Evolutionary conservation across 2,888 invertebrate species (phyloP), one percentile per base, ranked within the genome.

Genomic region (Yponomeuta malinellus): DNA sequence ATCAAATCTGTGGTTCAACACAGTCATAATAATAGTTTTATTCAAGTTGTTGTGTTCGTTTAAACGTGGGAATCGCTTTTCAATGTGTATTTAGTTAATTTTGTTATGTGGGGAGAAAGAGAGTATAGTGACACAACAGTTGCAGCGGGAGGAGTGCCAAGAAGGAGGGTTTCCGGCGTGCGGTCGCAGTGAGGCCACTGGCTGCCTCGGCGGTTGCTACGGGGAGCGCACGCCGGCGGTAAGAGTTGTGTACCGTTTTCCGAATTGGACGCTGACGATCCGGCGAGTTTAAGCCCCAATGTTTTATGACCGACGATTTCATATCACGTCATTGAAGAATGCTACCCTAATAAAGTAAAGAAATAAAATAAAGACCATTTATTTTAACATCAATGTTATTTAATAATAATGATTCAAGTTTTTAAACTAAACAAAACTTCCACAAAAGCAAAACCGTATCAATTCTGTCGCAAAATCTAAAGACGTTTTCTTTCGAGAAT

Each of bases 171-270:
- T 90, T 78, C 88, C 90, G 77, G 88, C 89, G 82, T 93, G 93
- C 90, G 95, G 95, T 86, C 94, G 94, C 67, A 94, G 94, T 81
- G 95, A 91, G 82, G 93, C 93, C 76, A 94, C 94, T 81, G 94
- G 95, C 90, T 96, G 95, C 89, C 93, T 96, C 83, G 93, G 93
- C 84, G 94, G 95, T 86, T 96, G 95, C 92, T 93, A 95, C 84
- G 94, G 95, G 81, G 94, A 94, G 78, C 94, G 95, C 86, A 94
- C 94, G 89, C 95, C 96, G 79, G 94, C 94, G 94, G 96, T 96
- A 94, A 96, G 96, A 59, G 71, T 15, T 15, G 10, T 10, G 15
- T 3, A 65, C 29, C 37, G 15, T 67, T 37, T 37, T 67, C 37
- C 8, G 6, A 67, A 9, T 43, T 67, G 15, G 64, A 6, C 64